Base-by-base conservation (phyloP, 1,140 invertebrate species). In the Acromyrmex charruanus region DNA sequence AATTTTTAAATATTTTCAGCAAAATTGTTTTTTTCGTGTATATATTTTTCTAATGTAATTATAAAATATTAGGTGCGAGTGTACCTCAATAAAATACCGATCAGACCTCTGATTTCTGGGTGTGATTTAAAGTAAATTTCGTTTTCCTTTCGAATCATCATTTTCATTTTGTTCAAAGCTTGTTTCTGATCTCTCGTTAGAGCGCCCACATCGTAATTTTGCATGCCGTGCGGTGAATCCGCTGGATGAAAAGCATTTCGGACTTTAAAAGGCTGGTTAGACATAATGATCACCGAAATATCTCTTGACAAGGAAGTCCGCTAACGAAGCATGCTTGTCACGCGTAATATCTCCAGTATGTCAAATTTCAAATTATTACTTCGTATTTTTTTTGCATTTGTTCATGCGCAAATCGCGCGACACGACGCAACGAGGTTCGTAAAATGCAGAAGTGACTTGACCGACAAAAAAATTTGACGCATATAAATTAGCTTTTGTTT, bases 81-180 rank as follows among this genome's bases (percentile, higher is more conserved):
- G 82, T 68, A 87, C 91, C 89, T 91, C 7, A 92, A 39, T 25
- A 93, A 82, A 68, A 92, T 87, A 0, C 82, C 71, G 35, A 92
- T 85, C 6, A 92, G 69, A 31, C 79, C 88, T 79, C 74, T 86
- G 66, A 92, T 71, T 82, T 92, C 91, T 12, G 92, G 91, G 87
- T 93, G 92, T 10, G 35, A 55, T 0, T 81, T 86, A 5, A 92
- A 59, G 61, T 93, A 93, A 68, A 89, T 77, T 35, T 92, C 90
- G 53, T 92, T 92, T 25, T 91, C 88, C 3, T 18, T 77, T 75
- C 85, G 68, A 16, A 72, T 77, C 6, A 18, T 85, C 51, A 68
- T 72, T 58, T 89, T 93, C 55, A 80, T 74, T 35, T 53, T 18
- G 63, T 92, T 92, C 9, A 93, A 61, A 14, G 16, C 39, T 2